Conservation (phyloP, 2,797 vertebrate species). For the Sebastolobus alascanus region DNA sequence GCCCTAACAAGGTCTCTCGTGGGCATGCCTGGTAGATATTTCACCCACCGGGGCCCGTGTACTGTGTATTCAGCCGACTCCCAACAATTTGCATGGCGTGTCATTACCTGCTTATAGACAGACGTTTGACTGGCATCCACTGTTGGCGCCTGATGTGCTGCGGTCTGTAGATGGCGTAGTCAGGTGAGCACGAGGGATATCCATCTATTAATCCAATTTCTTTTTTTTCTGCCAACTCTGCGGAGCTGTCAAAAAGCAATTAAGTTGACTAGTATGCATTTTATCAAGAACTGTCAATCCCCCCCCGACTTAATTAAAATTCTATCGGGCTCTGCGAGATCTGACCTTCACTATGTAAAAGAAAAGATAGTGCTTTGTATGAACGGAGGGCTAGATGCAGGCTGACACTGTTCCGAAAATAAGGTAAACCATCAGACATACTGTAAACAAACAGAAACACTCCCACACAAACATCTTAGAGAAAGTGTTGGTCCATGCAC, state of each 20-base stretch:
- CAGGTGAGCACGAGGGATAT: constrained; percentile 61
- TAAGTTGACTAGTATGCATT: constrained; percentile 83
- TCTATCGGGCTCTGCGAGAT: constrained; percentile 68
- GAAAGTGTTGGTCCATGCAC: not conserved
- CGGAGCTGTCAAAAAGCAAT: constrained; percentile 87
- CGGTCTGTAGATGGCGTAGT: constrained; percentile 38
- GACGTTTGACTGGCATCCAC: constrained; percentile 41
- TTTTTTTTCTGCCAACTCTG: constrained; percentile 80
- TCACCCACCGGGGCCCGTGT: constrained; percentile 23
- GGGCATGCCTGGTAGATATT: constrained; percentile 49
- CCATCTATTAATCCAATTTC: constrained; percentile 82
- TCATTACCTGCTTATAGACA: constrained; percentile 12
- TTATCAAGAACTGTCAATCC: constrained; percentile 85
- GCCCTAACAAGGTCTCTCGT: constrained; percentile 48
- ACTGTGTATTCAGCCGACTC: constrained; percentile 27
- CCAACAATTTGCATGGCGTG: constrained; percentile 19
- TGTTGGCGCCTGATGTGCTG: constrained; percentile 26
- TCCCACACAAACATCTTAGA: not conserved
- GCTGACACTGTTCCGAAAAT: constrained; percentile 53
- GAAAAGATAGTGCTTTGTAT: constrained; percentile 56
- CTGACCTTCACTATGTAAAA: constrained; percentile 86
- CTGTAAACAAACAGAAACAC: not conserved
- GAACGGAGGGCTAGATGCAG: constrained; percentile 57
- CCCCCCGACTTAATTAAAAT: constrained; percentile 82
- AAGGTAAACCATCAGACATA: constrained; percentile 12